A percentile compares a stretch with the other conserved stretches of the same genome.
These are phyloP conservation scores for Doris montereyensis DNA, from an alignment of 2,888 invertebrate species.

Conservation along the genomic window DNA sequence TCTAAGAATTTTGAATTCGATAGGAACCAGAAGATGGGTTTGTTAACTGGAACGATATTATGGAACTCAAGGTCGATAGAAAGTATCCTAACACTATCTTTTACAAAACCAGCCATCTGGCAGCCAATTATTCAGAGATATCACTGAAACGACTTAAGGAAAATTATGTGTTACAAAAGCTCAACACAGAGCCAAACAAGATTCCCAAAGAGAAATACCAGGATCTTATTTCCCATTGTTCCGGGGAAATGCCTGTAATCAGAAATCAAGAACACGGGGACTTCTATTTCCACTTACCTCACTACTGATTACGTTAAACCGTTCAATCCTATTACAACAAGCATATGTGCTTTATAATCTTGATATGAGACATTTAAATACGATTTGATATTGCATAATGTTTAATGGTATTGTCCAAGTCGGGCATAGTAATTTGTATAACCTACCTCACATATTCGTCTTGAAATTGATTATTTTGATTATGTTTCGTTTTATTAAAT, in stretches of 20 bases:
- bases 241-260: constrained; percentile 8
- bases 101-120: constrained; percentile 4
- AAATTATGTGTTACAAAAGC: neutral
- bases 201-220: constrained; percentile 1
- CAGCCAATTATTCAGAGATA: neutral
- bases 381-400: neutral
- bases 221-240: constrained; percentile 12
- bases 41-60: constrained; percentile 1
- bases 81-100: neutral
- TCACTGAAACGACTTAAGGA: constrained; percentile 2
- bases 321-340: too few species aligned
- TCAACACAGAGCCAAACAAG: constrained; percentile 14
- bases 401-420: neutral
- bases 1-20: neutral
- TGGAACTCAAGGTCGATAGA: constrained; percentile 20
- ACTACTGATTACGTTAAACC: neutral
- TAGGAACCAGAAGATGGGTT: neutral
- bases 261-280: constrained; percentile 4
- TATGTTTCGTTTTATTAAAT: neutral
- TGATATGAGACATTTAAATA: neutral
- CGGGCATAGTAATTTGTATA: neutral
- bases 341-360: too few species aligned
- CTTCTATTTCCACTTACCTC: neutral
- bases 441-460: neutral
- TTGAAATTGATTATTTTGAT: neutral